Evolutionary conservation across 2,113 vertebrate species (phyloP).

Genomic region (Corydoras maculifer): DNA sequence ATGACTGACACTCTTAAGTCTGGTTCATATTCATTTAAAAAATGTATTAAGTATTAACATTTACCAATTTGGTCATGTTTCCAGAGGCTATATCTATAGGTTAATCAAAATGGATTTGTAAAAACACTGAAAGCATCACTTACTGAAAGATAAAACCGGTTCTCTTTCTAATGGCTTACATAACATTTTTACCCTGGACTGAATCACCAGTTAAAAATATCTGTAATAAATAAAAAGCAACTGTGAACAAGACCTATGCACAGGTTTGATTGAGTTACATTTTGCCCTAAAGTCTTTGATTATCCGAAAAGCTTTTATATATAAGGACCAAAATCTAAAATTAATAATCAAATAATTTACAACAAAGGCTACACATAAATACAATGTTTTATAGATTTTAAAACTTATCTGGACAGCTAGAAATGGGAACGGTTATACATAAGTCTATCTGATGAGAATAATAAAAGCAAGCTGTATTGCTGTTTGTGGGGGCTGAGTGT

Average conservation of each 20-base stretch:
- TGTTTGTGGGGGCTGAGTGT: neutral
- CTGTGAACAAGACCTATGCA: too few relatives aligned
- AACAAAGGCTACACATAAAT: slow-evolving; percentile 4
- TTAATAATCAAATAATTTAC: neutral
- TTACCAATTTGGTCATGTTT: neutral
- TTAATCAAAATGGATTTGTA: slow-evolving; percentile 26
- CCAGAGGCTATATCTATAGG: neutral
- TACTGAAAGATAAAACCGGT: slow-evolving; percentile 17
- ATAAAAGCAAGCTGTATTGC: neutral
- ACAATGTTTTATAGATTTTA: slow-evolving; percentile 1
- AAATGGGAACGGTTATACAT: neutral
- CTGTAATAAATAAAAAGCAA: neutral
- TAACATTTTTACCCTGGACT: neutral
- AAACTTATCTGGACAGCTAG: neutral
- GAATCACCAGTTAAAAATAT: neutral
- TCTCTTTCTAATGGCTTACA: slow-evolving; percentile 11
- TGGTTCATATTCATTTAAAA: neutral
- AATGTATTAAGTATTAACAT: neutral
- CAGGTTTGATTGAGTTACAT: too few relatives aligned
- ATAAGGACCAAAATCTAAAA: too few relatives aligned
- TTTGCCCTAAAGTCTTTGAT: too few relatives aligned
- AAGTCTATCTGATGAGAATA: slow-evolving; percentile 6
- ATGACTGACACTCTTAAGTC: neutral
- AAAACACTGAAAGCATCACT: slow-evolving; percentile 1
- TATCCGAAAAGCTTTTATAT: too few relatives aligned